Conservation (phyloP, 2,797 vertebrate species). For the Emydoidea blandingii region DNA sequence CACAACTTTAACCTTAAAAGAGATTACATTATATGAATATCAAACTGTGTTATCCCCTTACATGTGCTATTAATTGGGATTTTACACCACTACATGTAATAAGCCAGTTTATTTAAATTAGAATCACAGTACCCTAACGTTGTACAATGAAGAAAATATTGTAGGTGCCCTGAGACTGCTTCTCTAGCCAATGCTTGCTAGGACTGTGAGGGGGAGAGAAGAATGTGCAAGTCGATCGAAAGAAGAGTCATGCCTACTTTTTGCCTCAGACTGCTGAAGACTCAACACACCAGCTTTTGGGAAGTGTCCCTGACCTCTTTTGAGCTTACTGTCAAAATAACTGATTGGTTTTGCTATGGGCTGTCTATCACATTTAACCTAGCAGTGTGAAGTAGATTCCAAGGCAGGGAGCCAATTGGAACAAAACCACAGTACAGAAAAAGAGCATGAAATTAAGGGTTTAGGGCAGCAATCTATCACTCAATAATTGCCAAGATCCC, state of each 20-base stretch:
- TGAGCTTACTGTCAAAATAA: slow-evolving; percentile 67
- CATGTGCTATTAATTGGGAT: background rate
- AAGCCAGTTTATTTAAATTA: background rate
- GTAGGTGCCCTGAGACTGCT: slow-evolving; percentile 7
- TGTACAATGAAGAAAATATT: background rate
- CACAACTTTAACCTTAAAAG: background rate
- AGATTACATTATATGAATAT: background rate
- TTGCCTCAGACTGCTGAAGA: slow-evolving; percentile 26
- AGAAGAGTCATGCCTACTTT: background rate
- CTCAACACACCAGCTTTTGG: slow-evolving; percentile 45
- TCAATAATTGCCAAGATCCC: slow-evolving; percentile 72
- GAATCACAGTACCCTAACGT: slow-evolving; percentile 14
- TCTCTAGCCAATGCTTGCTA: background rate
- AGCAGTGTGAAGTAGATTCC: slow-evolving; percentile 57
- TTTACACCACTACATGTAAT: background rate
- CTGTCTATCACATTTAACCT: slow-evolving; percentile 75
- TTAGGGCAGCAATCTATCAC: slow-evolving; percentile 76
- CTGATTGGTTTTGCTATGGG: slow-evolving; percentile 50
- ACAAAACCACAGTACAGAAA: slow-evolving; percentile 68
- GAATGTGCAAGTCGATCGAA: slow-evolving; percentile 28
- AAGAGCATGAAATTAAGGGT: slow-evolving; percentile 75
- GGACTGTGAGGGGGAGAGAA: slow-evolving; percentile 21
- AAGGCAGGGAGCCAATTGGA: slow-evolving; percentile 74
- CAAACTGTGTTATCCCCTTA: slow-evolving; percentile 16
- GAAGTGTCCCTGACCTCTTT: slow-evolving; percentile 48